A percentile compares a stretch with the other conserved stretches of the same genome.
Conservation (phyloP, 2,888 invertebrate species). For the Dasypogon diadema region DNA sequence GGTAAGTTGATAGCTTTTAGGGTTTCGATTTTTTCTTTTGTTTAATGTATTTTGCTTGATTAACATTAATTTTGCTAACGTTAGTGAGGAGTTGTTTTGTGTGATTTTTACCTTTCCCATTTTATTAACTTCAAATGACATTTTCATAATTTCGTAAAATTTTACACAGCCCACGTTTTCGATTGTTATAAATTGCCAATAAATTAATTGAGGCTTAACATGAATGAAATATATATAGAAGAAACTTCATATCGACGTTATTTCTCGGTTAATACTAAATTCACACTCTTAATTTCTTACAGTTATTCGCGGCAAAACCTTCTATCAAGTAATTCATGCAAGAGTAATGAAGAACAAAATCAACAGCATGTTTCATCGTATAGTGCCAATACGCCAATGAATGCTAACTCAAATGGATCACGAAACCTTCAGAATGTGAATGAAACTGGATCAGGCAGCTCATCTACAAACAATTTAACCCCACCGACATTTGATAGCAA, state of each 20-base stretch:
- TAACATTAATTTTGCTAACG: background rate
- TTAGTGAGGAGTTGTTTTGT: too few species aligned
- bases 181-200: too few species aligned
- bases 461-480: slow-evolving; percentile 69
- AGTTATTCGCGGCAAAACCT: slow-evolving; percentile 90
- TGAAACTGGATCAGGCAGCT: slow-evolving; percentile 63
- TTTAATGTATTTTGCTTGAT: background rate
- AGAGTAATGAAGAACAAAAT: slow-evolving; percentile 79
- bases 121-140: slow-evolving; percentile 55
- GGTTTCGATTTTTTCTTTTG: background rate
- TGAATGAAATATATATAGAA: too few species aligned
- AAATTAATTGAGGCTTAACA: too few species aligned
- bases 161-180: too few species aligned
- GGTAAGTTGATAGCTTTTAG: background rate
- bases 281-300: too few species aligned
- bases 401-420: slow-evolving; percentile 44
- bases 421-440: slow-evolving; percentile 59
- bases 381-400: slow-evolving; percentile 36
- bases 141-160: too few species aligned
- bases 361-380: slow-evolving; percentile 60
- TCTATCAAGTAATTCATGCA: slow-evolving; percentile 76
- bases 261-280: too few species aligned
- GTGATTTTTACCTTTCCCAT: too few species aligned
- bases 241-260: too few species aligned
- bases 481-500: slow-evolving; percentile 70